These are phyloP conservation scores for Drosophila paulistorum DNA, from an alignment of 1,140 invertebrate species.

Conservation along the genomic window DNA sequence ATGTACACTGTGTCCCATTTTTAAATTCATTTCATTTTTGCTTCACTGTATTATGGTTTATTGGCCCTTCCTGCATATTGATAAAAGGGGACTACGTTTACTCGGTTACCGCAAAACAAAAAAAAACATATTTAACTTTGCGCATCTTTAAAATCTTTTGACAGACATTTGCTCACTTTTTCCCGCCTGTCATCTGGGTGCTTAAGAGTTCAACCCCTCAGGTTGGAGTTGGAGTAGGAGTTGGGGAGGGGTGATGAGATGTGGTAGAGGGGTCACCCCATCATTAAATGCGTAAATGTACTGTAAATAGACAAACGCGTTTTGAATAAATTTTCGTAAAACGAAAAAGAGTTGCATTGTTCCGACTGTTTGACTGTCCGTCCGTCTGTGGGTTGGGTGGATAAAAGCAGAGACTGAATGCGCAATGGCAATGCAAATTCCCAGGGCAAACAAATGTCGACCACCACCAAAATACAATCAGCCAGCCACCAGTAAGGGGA, in stretches of 20 bases:
- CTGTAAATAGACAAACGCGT: conserved; percentile 80
- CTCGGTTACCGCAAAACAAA: conserved; percentile 54
- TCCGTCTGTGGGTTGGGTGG: conserved; percentile 27
- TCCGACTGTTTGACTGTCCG: conserved; percentile 15
- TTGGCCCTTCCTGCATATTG: conserved; percentile 24
- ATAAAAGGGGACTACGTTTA: conserved; percentile 31
- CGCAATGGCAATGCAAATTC: conserved; percentile 64
- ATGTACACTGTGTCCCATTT: too few relatives aligned
- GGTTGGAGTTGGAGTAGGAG: background rate
- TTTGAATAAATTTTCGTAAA: conserved; percentile 71
- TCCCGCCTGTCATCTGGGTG: background rate
- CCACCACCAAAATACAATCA: background rate
- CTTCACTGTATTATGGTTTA: conserved; percentile 37
- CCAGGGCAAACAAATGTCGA: conserved; percentile 57
- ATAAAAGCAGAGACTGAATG: background rate
- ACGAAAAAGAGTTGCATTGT: conserved; percentile 69
- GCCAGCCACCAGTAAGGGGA: conserved; percentile 24
- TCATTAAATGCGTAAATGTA: conserved; percentile 81
- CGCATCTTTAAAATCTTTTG: conserved; percentile 74
- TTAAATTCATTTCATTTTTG: background rate
- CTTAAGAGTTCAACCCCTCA: too few relatives aligned
- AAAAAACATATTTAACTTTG: conserved; percentile 50
- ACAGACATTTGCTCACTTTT: conserved; percentile 72
- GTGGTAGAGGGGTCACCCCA: conserved; percentile 45
- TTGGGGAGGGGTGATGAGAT: background rate